Evolutionary conservation across 2,888 invertebrate genomes (phyloP), one percentile per base, ranked within the genome.

Genomic region (Temnothorax ravouxi): DNA sequence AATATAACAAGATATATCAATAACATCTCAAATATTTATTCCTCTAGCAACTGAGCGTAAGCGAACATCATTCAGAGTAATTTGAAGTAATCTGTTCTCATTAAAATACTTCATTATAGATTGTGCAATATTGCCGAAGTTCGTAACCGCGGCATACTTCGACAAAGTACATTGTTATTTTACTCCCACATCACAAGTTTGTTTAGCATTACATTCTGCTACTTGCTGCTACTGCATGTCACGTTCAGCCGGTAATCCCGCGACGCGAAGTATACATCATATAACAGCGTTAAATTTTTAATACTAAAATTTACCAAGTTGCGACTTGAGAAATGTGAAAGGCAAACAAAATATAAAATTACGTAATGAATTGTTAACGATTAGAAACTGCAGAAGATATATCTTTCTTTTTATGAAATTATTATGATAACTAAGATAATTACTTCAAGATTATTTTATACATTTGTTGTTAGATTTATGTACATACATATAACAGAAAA

Each of bases 81-180:
- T 29, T 13, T 5, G 21, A 15, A 34, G 8, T 21, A 34, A 15
- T 21, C 25, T 72, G 38, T 61, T 25, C 47, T 34, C 11, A 18
- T 56, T 25, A 67, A 66, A 54, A 67, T 54, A 66, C 52, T 54
- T 66, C n/a, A 41, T 52, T 76, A 76, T 41, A 76, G 52, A 76
- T 54, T 34, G n/a, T 18, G 13, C 52, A 52, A 67, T 77, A 77
- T 67, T 67, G 52, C n/a, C 52, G 2, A 77, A 54, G 67, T 77
- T 66, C 25, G 11, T 76, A 76, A 76, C 47, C 64, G 66, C 11
- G 50, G 18, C 18, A 76, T 64, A 76, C 76, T 76, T 76, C 21
- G 52, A 76, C 76, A 52, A 50, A 52, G 52, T 66, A 52, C 76
- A 76, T 76, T 76, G 76, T 38, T 77, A 77, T 54, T 52, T 66